A percentile compares a stretch with the other conserved stretches of the same genome.
These are phyloP conservation scores for Edolisoma coerulescens DNA, from an alignment of 2,113 vertebrate genomes.

Conservation along the genomic window DNA sequence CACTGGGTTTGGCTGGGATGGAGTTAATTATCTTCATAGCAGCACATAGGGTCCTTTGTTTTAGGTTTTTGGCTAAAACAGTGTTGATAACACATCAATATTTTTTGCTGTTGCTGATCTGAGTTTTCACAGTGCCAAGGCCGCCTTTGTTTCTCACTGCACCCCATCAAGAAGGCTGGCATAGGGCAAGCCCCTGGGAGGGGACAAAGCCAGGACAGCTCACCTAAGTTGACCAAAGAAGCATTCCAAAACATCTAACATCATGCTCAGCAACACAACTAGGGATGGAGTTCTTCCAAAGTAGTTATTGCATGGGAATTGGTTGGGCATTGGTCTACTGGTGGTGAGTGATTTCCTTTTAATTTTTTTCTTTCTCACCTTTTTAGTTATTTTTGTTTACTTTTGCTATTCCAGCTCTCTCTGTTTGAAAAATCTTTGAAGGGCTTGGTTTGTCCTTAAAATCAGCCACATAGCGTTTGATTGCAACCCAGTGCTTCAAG, in stretches of 20 bases:
- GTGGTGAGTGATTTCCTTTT: neutral
- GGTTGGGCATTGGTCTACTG: neutral
- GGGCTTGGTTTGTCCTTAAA: neutral
- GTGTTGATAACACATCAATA: neutral
- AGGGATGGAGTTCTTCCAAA: neutral
- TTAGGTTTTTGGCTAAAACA: neutral
- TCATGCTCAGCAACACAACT: neutral
- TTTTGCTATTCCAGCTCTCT: neutral
- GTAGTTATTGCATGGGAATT: neutral
- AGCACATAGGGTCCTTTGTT: accelerated
- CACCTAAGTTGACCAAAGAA: neutral
- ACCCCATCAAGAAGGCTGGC: neutral
- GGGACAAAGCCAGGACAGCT: neutral
- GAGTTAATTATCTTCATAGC: neutral
- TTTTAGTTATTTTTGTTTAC: neutral
- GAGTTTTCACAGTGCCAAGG: neutral
- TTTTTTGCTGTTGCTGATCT: neutral
- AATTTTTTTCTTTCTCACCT: neutral
- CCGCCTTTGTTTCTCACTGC: neutral
- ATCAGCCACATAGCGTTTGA: neutral
- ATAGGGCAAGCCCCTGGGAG: neutral
- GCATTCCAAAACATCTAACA: neutral
- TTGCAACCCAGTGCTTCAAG: neutral
- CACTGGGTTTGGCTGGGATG: neutral
- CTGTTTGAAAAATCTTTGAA: neutral